Evolutionary conservation across 2,113 vertebrate genomes (phyloP).

Genomic region (Zapornia atra): DNA sequence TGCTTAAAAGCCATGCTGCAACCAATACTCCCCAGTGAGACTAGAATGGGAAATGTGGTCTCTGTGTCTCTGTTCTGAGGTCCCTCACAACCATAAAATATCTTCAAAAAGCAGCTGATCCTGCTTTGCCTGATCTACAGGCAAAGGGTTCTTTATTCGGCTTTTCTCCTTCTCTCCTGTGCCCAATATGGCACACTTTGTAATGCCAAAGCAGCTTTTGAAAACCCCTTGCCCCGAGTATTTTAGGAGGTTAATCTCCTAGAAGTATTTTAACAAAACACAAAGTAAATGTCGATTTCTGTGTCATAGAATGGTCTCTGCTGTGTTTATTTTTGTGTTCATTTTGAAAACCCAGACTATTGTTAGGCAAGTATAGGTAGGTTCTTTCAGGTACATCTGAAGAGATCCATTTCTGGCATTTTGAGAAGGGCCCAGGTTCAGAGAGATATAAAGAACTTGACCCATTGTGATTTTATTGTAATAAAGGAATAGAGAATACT

Average conservation of each 20-base stretch:
- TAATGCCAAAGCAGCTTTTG: not conserved
- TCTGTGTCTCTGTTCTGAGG: not conserved
- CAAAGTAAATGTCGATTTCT: not conserved
- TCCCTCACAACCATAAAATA: not conserved
- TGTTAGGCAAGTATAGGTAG: not conserved
- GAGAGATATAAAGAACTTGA: not conserved
- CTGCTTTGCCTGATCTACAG: not conserved
- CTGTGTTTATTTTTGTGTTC: not conserved
- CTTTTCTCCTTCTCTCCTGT: not conserved
- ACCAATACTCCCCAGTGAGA: not conserved
- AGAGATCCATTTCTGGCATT: not conserved
- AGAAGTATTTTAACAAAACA: not conserved
- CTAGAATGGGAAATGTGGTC: not conserved
- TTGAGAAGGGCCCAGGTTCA: not conserved
- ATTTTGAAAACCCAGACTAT: not conserved
- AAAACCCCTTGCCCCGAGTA: not conserved
- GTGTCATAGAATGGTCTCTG: not conserved
- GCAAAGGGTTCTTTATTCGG: not conserved
- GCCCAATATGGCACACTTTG: fast-evolving
- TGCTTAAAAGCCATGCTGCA: not conserved
- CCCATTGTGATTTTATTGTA: not conserved
- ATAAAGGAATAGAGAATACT: not conserved
- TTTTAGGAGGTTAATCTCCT: not conserved
- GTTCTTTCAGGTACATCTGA: not conserved
- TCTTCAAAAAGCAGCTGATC: not conserved